phyloP scores from a whole-genome alignment of 2,797 vertebrate genomes.

The Acipenser ruthenus region DNA sequence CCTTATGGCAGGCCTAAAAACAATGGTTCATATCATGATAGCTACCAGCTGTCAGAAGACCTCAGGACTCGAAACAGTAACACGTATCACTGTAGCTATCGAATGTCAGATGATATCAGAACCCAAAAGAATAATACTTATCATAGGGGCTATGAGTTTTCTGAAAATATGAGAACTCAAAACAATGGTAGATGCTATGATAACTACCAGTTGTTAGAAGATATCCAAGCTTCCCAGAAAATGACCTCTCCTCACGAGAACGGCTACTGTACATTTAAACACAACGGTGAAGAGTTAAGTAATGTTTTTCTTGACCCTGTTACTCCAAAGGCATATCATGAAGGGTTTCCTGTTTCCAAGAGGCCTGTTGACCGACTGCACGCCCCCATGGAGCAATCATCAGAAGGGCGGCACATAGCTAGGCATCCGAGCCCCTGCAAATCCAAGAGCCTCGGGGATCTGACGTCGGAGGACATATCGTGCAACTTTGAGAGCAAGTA shows the following conservation, averaged over 20 bases:
- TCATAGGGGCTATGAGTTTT: no score
- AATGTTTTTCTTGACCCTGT: constrained; percentile 33
- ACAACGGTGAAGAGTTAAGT: constrained; percentile 34
- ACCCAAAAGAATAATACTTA: no score
- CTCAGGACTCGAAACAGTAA: constrained; percentile 18
- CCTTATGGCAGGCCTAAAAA: constrained; percentile 1
- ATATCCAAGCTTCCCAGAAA: constrained; percentile 16
- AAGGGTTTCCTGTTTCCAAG: not conserved
- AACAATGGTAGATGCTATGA: no score
- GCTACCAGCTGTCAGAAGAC: constrained; percentile 21
- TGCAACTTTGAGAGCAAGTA: constrained; percentile 97
- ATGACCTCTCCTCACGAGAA: constrained; percentile 27
- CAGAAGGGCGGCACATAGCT: constrained; percentile 17
- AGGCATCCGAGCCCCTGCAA: constrained; percentile 66
- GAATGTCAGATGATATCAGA: constrained; percentile 34
- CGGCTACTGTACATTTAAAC: constrained; percentile 31
- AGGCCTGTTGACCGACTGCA: not conserved
- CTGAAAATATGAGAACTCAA: no score
- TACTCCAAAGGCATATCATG: constrained; percentile 23
- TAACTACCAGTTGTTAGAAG: no score
- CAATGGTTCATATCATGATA: constrained; percentile 21
- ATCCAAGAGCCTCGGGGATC: constrained; percentile 91
- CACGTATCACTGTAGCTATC: constrained; percentile 18
- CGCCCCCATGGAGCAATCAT: not conserved
- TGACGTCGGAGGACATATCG: constrained; percentile 94